phyloP scores from a whole-genome alignment of 2,113 vertebrate species.

The Cyanoramphus novaezelandiae region DNA sequence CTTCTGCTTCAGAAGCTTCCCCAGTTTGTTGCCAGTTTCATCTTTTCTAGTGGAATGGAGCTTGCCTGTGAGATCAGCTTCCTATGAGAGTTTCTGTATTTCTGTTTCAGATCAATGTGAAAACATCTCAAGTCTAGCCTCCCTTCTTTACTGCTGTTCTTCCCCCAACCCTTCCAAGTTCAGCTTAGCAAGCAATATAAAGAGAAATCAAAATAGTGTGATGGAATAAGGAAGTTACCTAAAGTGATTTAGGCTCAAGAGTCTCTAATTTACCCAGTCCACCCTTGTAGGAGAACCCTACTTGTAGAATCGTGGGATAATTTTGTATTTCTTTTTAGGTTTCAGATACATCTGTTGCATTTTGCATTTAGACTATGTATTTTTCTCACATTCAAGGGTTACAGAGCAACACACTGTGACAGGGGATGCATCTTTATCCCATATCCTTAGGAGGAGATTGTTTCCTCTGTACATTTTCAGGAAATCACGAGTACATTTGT shows the following conservation, averaged over 20 bases:
- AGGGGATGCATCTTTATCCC: neutral
- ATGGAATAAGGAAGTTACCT: neutral
- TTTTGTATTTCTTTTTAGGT: neutral
- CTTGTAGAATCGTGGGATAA: neutral
- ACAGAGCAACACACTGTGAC: neutral
- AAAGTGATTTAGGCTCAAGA: neutral
- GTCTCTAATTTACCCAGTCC: neutral
- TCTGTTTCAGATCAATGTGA: neutral
- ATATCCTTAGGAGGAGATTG: neutral
- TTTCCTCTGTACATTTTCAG: neutral
- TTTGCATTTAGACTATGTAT: neutral
- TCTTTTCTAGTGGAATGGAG: neutral
- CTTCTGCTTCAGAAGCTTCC: neutral
- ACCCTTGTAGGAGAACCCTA: neutral
- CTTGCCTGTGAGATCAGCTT: neutral
- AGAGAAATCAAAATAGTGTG: neutral
- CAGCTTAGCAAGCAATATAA: neutral
- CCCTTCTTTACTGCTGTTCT: neutral
- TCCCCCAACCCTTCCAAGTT: neutral
- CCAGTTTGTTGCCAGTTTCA: neutral
- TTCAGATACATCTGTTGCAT: neutral
- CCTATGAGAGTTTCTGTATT: neutral
- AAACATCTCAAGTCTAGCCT: neutral
- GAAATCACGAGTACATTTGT: neutral
- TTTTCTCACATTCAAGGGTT: neutral